Conservation (phyloP, 2,888 invertebrate genomes). For the Horisme vitalbata region DNA sequence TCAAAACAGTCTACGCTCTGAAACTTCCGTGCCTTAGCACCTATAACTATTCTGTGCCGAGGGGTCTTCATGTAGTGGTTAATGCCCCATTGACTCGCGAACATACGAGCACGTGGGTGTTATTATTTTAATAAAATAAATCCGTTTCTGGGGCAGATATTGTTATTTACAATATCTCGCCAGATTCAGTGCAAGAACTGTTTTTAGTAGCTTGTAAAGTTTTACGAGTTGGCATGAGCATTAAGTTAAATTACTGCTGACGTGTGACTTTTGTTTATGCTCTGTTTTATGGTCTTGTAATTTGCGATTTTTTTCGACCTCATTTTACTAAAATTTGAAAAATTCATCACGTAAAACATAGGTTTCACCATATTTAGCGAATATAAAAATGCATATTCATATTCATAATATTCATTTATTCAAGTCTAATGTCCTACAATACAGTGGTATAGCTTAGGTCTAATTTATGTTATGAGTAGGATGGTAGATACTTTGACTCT, state of each 20-base stretch:
- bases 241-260: background rate
- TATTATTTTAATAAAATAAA: conserved; percentile 62
- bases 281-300: too few species aligned
- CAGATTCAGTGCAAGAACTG: conserved; percentile 26
- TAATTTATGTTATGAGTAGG: too few species aligned
- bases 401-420: background rate
- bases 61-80: conserved; percentile 25
- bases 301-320: too few species aligned
- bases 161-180: conserved; percentile 34
- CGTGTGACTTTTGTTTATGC: background rate
- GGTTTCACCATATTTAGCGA: too few species aligned
- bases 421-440: too few species aligned
- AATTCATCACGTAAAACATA: too few species aligned
- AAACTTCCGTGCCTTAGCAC: background rate
- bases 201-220: conserved; percentile 31
- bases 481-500: too few species aligned
- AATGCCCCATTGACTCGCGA: conserved; percentile 57
- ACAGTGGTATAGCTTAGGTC: too few species aligned
- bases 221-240: conserved; percentile 8
- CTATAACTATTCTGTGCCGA: background rate
- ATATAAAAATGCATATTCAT: background rate
- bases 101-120: conserved; percentile 62
- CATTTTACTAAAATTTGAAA: too few species aligned
- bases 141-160: conserved; percentile 43
- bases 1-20: too few species aligned